A percentile compares a stretch with the other conserved stretches of the same genome.
These are phyloP conservation scores for Thunnus thynnus DNA, from an alignment of 2,113 vertebrate genomes.

Conservation along the genomic window DNA sequence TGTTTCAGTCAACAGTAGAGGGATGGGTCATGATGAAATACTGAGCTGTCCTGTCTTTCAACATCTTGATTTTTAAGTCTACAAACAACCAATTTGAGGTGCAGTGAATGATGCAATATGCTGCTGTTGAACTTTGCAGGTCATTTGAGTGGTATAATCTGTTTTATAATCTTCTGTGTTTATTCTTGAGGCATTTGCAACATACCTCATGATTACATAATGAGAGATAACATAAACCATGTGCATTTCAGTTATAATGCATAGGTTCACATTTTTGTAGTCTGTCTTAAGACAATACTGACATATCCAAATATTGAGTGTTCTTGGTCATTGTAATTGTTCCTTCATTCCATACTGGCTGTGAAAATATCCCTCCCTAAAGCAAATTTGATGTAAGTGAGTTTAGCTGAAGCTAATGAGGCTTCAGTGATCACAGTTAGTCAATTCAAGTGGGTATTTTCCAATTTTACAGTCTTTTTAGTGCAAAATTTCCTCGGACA, in stretches of 20 bases:
- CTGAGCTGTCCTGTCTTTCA: constrained; percentile 20
- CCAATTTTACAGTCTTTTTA: background rate
- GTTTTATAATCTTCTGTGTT: background rate
- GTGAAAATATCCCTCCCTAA: background rate
- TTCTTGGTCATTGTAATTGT: background rate
- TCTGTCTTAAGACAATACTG: background rate
- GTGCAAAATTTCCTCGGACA: background rate
- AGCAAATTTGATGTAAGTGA: background rate
- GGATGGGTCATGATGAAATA: constrained; percentile 26
- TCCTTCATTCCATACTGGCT: background rate
- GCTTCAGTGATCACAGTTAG: too few species aligned
- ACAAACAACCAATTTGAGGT: constrained; percentile 9
- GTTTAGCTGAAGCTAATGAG: background rate
- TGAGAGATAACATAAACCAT: background rate
- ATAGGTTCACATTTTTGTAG: background rate
- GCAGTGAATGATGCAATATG: background rate
- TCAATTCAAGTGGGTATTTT: background rate
- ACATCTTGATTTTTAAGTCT: constrained; percentile 19
- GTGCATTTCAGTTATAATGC: background rate
- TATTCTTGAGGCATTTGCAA: background rate
- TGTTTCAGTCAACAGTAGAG: constrained; percentile 16
- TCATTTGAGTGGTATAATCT: background rate
- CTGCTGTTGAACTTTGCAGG: constrained; percentile 8
- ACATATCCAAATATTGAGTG: background rate
- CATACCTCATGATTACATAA: background rate